Evolutionary conservation across 1,140 invertebrate species (phyloP).

Genomic region (Eueides isabella): DNA sequence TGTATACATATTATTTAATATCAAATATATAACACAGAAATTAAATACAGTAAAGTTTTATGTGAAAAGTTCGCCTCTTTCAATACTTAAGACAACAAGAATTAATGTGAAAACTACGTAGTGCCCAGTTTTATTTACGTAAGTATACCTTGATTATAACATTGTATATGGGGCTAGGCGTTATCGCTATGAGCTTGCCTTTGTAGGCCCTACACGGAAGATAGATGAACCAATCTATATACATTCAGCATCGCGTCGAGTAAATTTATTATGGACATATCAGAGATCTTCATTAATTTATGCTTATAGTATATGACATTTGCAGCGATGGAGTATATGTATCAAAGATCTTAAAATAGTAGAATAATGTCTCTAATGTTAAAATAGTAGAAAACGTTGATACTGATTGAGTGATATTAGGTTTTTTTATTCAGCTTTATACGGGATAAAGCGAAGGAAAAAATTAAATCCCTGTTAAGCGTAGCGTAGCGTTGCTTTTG

Average conservation of each 20-base stretch:
- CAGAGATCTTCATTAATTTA: slow-evolving; percentile 6
- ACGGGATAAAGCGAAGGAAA: too few species aligned
- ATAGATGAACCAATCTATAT: slow-evolving; percentile 3
- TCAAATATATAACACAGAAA: too few species aligned
- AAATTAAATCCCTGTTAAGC: too few species aligned
- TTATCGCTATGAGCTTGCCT: neutral
- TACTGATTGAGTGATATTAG: too few species aligned
- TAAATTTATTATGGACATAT: slow-evolving; percentile 1
- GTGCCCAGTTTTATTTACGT: neutral
- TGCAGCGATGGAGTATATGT: neutral
- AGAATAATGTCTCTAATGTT: too few species aligned
- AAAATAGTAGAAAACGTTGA: neutral
- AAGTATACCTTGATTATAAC: neutral
- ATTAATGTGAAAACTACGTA: too few species aligned
- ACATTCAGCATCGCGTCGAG: slow-evolving; percentile 3
- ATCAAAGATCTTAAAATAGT: neutral
- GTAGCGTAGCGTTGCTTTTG: too few species aligned
- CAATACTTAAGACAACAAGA: too few species aligned
- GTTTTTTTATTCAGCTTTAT: too few species aligned
- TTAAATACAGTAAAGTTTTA: too few species aligned
- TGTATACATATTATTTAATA: too few species aligned
- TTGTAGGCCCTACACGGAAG: neutral
- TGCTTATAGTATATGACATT: neutral
- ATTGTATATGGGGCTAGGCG: neutral
- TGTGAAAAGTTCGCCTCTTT: too few species aligned